phyloP scores from a whole-genome alignment of 2,113 vertebrate genomes.

The Isurus oxyrinchus region DNA sequence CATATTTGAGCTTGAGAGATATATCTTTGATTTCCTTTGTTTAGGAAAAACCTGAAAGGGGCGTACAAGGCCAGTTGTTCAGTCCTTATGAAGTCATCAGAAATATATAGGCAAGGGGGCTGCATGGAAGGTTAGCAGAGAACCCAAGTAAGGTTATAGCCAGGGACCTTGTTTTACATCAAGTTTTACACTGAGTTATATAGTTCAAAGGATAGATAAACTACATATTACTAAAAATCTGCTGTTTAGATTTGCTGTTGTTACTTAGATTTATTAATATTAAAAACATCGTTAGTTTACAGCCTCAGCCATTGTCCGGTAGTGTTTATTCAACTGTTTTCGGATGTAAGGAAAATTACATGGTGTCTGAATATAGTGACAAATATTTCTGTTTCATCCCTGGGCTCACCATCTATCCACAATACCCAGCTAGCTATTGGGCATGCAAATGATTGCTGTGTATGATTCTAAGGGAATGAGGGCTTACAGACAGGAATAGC shows the following conservation, averaged over 20 bases:
- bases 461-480: background rate
- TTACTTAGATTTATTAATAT: background rate
- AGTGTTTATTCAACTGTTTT: background rate
- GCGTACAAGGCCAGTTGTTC: background rate
- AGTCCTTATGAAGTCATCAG: background rate
- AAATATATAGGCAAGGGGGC: background rate
- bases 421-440: background rate
- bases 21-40: background rate
- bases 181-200: background rate
- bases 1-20: background rate
- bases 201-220: background rate
- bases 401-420: background rate
- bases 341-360: background rate
- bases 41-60: background rate
- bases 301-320: background rate
- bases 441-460: background rate
- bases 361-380: background rate
- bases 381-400: background rate
- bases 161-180: background rate
- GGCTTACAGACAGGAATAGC: background rate
- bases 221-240: no score
- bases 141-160: constrained; percentile 3
- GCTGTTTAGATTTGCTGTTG: background rate
- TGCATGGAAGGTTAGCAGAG: background rate
- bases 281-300: background rate